These are phyloP conservation scores for Acrobasis repandana DNA, from an alignment of 2,888 invertebrate genomes.

Conservation along the genomic window DNA sequence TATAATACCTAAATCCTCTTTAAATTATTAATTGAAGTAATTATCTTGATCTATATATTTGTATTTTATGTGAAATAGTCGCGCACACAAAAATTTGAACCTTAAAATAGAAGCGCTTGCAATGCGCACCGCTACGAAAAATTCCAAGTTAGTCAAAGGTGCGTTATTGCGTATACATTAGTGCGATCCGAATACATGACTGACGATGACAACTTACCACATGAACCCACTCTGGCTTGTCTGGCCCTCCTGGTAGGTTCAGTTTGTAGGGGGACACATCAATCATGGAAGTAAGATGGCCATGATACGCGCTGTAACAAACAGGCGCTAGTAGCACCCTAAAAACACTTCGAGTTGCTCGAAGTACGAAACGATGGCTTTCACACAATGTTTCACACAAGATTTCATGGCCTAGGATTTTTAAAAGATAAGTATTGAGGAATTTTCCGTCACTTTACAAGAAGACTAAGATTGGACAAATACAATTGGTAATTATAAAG, in stretches of 20 bases:
- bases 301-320: constrained; percentile 98
- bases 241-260: constrained; percentile 92
- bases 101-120: background rate
- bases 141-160: constrained; percentile 2
- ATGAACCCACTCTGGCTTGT: constrained; percentile 93
- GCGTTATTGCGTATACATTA: constrained; percentile 16
- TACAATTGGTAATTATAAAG: too few relatives aligned
- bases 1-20: background rate
- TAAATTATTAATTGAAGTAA: background rate
- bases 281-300: constrained; percentile 97
- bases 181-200: constrained; percentile 41
- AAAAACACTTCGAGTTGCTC: constrained; percentile 62
- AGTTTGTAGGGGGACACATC: constrained; percentile 99
- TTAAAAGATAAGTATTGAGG: constrained; percentile 11
- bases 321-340: constrained; percentile 81
- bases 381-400: constrained; percentile 28
- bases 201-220: constrained; percentile 92
- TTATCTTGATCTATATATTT: background rate
- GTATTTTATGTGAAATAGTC: background rate
- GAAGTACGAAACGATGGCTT: constrained; percentile 47
- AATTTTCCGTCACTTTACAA: constrained; percentile 1
- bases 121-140: background rate
- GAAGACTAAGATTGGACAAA: background rate
- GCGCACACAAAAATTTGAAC: background rate
- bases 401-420: constrained; percentile 29